Base-by-base conservation (phyloP, 2,113 vertebrate genomes). In the Toxotes chatareus region DNA sequence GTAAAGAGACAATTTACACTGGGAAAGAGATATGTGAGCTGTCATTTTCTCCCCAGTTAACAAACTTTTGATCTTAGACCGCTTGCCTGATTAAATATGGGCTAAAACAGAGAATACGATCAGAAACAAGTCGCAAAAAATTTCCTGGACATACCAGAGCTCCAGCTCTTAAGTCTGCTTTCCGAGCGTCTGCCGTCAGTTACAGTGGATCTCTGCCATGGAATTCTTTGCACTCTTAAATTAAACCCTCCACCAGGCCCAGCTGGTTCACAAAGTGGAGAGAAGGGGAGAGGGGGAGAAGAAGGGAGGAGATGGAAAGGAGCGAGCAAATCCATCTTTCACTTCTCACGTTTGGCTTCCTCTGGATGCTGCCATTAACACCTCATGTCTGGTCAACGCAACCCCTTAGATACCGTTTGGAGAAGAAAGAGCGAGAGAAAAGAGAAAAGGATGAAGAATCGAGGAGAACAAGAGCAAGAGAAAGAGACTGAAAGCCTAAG, bases 171-270 rank as follows among this genome's bases (percentile, higher is more conserved):
- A 83, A 82, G 73, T 90, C 78, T 87, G 85, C 76, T 90, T 73
- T 88, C 72, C 60, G 70, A 11, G 56, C 66, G 82, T 87, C 86
- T 92, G 91, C 91, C 78, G 69, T 92, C 91, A 90, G 92, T 87
- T 88, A 80, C 46, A 16, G 76, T 93, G 93, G 92, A 92, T 27
- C 17, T 47, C 73, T 82, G 93, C 93, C 94, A 94, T 89, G 86
- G 86, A 94, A 94, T 95, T 93, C 91, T 91, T 90, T 73, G 64
- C 81, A 82, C 90, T 94, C 93, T 83, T 94, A 94, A 95, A 95
- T 95, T 90, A 93, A 94, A 83, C 91, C 86, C 89, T 89, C 86
- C 89, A 84, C 85, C 89, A 82, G 85, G 71, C 60, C 84, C 94
- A 94, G 90, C 87, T 92, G 90, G 85, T 92, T 87, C 77, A 83